A percentile compares a stretch with the other conserved stretches of the same genome.
Conservation (phyloP, 2,797 vertebrate species). For the Sebastes diploproa region DNA sequence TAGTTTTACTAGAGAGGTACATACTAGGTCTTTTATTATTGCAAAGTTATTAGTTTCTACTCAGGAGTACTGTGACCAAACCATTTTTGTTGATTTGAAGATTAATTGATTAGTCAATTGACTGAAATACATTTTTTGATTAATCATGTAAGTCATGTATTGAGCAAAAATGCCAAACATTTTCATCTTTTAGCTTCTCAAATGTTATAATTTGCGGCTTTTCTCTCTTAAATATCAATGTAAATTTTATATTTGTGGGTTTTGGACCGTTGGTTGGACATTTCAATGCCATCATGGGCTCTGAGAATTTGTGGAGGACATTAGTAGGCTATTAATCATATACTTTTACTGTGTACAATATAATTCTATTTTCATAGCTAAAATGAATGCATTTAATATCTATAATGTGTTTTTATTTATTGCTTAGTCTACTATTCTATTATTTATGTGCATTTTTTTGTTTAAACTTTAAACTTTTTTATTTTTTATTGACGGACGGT, state of each 20-base stretch:
- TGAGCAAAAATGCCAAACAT: not conserved
- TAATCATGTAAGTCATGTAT: not conserved
- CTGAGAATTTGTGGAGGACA: not conserved
- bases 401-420: no score
- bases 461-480: no score
- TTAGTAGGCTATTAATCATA: no score
- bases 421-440: no score
- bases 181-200: not conserved
- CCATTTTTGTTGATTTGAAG: not conserved
- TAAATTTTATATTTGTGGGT: not conserved
- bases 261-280: not conserved
- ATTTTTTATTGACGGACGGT: no score
- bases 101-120: accelerated
- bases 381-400: no score
- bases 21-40: not conserved
- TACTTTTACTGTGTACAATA: no score
- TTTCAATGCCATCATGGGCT: not conserved
- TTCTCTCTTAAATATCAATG: not conserved
- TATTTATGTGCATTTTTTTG: no score
- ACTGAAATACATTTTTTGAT: not conserved
- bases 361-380: no score
- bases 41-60: not conserved
- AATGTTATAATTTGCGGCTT: not conserved
- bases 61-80: not conserved
- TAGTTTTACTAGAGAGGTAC: not conserved